phyloP scores from a whole-genome alignment of 2,797 vertebrate genomes.

The Gephyroberyx darwinii region DNA sequence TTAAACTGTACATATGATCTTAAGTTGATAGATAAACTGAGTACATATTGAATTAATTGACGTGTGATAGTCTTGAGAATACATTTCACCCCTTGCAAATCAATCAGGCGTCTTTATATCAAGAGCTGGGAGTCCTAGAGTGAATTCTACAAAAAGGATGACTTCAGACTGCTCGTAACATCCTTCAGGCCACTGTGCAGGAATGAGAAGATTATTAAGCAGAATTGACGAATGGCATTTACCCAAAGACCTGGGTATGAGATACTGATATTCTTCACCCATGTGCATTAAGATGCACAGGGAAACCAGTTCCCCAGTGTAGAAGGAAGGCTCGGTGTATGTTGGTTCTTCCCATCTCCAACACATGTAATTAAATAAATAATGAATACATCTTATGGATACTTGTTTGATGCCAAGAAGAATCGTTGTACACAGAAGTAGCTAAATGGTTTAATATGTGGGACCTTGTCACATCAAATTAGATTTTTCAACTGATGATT shows the following conservation, averaged over 20 bases:
- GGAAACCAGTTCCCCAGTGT: slow-evolving; percentile 52
- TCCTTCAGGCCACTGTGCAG: slow-evolving; percentile 57
- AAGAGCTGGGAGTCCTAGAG: slow-evolving; percentile 59
- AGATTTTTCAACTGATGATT: slow-evolving; percentile 37
- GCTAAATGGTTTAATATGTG: slow-evolving; percentile 46
- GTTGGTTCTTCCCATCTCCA: slow-evolving; percentile 46
- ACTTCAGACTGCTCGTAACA: slow-evolving; percentile 62
- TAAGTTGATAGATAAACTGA: too few species aligned
- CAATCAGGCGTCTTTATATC: slow-evolving; percentile 39
- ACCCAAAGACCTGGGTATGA: slow-evolving; percentile 47
- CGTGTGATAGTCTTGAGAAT: background rate
- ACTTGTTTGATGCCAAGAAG: slow-evolving; percentile 38
- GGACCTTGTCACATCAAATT: slow-evolving; percentile 38
- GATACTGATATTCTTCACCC: slow-evolving; percentile 65
- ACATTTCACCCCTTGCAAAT: slow-evolving; percentile 21
- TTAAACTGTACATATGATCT: too few species aligned
- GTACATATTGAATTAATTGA: too few species aligned
- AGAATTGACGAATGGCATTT: slow-evolving; percentile 60
- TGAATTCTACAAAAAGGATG: slow-evolving; percentile 69
- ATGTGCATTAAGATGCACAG: slow-evolving; percentile 56
- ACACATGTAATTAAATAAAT: slow-evolving; percentile 57
- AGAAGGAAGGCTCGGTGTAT: slow-evolving; percentile 26
- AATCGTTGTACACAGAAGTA: slow-evolving; percentile 18
- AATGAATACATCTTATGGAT: slow-evolving; percentile 36
- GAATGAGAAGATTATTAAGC: slow-evolving; percentile 59